Conservation (phyloP, 2,797 vertebrate genomes). For the Propithecus perrieri region DNA sequence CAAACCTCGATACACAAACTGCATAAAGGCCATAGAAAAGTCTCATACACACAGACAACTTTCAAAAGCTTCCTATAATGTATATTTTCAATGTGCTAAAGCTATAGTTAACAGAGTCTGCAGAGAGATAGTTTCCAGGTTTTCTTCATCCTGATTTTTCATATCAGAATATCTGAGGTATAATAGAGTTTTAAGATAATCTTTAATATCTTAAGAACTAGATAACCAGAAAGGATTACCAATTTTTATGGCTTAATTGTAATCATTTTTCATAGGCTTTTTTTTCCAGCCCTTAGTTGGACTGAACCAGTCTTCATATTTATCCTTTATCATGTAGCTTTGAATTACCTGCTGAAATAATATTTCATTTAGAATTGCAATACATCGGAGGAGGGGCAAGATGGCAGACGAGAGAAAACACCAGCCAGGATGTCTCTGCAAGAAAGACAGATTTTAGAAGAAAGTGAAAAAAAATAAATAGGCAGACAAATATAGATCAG, state of each 20-base stretch:
- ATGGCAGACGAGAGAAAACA: too few species aligned
- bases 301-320: background rate
- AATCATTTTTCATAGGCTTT: background rate
- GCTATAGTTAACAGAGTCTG: background rate
- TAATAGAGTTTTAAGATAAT: background rate
- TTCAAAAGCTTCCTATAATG: background rate
- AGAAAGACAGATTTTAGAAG: too few species aligned
- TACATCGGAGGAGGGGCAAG: background rate
- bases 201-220: background rate
- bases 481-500: too few species aligned
- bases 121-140: background rate
- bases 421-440: too few species aligned
- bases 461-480: too few species aligned
- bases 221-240: background rate
- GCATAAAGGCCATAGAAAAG: background rate
- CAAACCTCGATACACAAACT: slow-evolving; percentile 1
- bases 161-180: background rate
- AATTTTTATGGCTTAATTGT: background rate
- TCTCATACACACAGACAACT: background rate
- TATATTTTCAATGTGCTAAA: slow-evolving; percentile 11
- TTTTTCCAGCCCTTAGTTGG: background rate
- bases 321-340: background rate
- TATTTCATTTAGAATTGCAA: background rate
- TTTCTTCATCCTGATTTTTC: background rate
- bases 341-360: background rate